phyloP scores from a whole-genome alignment of 2,113 vertebrate species.

The Sarotherodon lohbergeri region DNA sequence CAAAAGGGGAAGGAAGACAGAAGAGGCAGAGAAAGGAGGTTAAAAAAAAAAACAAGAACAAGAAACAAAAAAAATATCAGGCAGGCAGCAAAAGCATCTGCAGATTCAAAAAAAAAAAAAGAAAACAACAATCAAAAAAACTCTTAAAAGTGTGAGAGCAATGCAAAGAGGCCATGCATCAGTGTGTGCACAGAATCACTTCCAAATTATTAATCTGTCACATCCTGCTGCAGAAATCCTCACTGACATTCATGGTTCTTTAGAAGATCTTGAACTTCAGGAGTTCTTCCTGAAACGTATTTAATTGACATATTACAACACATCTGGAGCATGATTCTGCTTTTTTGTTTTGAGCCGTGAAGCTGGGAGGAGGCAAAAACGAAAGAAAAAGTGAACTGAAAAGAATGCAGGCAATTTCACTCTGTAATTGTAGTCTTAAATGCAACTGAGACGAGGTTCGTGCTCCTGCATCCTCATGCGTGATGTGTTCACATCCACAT shows the following conservation, averaged over 20 bases:
- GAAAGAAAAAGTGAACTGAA: not conserved
- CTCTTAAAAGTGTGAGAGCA: not conserved
- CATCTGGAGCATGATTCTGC: constrained; percentile 44
- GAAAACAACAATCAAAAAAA: not conserved
- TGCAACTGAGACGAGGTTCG: not conserved
- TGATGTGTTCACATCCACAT: not conserved
- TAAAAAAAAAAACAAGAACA: not conserved
- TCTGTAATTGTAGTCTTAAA: not conserved
- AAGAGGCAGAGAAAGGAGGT: constrained; percentile 57
- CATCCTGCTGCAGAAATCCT: constrained; percentile 4
- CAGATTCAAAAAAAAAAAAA: not conserved
- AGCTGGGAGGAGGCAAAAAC: constrained; percentile 16
- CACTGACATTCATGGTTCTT: constrained; percentile 18
- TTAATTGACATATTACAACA: constrained; percentile 16
- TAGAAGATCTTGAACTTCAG: constrained; percentile 22
- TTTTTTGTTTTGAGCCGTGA: constrained; percentile 1
- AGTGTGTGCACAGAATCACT: constrained; percentile 41
- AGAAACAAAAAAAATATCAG: constrained; percentile 29
- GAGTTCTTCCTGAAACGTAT: constrained; percentile 34
- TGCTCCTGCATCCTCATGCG: constrained; percentile 26
- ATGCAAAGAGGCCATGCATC: constrained; percentile 48
- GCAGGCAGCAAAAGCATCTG: constrained; percentile 44
- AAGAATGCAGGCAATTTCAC: constrained; percentile 20
- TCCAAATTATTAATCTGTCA: constrained; percentile 25
- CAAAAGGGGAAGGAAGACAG: constrained; percentile 74